Evolutionary conservation across 2,113 vertebrate genomes (phyloP).

Genomic region (Muntiacus reevesi): DNA sequence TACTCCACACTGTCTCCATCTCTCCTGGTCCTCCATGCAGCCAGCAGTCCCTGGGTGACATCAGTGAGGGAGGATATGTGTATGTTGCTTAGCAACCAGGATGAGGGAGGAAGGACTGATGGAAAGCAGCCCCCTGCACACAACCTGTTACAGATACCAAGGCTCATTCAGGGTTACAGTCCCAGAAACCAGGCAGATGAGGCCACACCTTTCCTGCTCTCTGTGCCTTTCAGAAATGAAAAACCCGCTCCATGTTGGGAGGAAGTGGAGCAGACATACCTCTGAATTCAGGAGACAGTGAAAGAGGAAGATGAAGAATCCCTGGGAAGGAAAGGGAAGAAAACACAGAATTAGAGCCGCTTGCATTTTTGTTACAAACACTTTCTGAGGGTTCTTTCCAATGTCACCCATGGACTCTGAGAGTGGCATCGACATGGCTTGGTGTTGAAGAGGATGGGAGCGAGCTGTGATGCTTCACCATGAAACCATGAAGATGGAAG

Average conservation of each 20-base stretch:
- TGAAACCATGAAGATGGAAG: neutral
- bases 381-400: neutral
- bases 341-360: neutral
- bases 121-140: neutral
- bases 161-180: neutral
- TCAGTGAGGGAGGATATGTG: neutral
- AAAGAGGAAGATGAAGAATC: constrained; percentile 98
- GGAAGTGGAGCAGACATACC: constrained; percentile 78
- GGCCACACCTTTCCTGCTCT: rapidly evolving
- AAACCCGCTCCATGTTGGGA: rapidly evolving
- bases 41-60: neutral
- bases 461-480: neutral
- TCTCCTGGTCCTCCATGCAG: neutral
- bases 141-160: neutral
- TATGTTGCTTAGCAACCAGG: neutral
- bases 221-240: neutral
- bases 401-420: neutral
- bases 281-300: constrained; percentile 98
- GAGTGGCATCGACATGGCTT: neutral
- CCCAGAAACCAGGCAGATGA: neutral
- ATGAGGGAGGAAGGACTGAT: neutral
- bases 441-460: rapidly evolving
- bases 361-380: rapidly evolving
- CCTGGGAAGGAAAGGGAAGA: constrained; percentile 78
- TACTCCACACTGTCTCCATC: neutral